Evolutionary conservation across 2,797 vertebrate genomes (phyloP).

Genomic region (Mormyrops attenuatus): DNA sequence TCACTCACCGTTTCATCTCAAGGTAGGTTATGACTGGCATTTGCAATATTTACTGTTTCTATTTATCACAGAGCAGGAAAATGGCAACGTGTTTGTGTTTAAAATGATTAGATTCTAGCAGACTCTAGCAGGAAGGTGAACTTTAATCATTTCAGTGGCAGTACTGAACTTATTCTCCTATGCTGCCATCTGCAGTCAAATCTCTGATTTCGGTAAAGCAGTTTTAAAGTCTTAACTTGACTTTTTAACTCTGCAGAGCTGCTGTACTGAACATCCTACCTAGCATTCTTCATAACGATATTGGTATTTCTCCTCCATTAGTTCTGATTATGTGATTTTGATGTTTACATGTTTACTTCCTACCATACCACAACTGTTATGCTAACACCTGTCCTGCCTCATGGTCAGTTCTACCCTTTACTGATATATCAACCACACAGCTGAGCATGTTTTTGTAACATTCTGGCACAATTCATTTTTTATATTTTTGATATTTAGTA

Average conservation of each 20-base stretch:
- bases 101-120: not conserved
- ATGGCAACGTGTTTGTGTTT: not conserved
- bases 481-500: not conserved
- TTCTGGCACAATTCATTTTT: not conserved
- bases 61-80: not conserved
- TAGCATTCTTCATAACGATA: not conserved
- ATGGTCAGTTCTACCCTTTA: not conserved
- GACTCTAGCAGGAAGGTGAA: not conserved
- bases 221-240: not conserved
- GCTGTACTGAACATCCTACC: not conserved
- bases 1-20: not conserved
- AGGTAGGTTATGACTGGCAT: not conserved
- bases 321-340: not conserved
- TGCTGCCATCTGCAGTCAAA: constrained; percentile 6
- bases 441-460: not conserved
- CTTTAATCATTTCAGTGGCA: not conserved
- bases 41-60: not conserved
- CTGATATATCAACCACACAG: not conserved
- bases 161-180: not conserved
- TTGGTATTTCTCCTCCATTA: not conserved
- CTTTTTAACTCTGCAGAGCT: not conserved
- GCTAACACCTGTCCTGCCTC: not conserved
- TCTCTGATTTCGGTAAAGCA: not conserved
- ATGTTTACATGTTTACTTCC: not conserved
- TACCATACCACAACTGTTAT: not conserved